Percentiles rank a stretch among this genome's conserved stretches.
Conservation (phyloP, 2,888 invertebrate species). For the Beris morrisii region DNA sequence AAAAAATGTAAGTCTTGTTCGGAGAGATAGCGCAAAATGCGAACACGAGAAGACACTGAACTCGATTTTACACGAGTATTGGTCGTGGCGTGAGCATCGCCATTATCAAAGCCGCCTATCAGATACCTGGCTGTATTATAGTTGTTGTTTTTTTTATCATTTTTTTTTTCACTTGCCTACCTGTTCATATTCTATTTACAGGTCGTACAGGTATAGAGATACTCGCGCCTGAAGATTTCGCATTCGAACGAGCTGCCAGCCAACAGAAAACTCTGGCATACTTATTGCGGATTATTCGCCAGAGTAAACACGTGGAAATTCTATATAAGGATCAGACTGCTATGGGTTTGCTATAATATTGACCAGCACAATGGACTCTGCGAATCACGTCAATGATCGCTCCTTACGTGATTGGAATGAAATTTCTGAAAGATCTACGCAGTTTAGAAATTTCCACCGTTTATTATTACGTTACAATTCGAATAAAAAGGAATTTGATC, state of each 20-base stretch:
- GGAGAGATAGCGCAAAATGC: constrained; percentile 24
- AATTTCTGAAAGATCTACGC: constrained; percentile 1
- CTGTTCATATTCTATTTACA: constrained; percentile 7
- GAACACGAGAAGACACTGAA: constrained; percentile 26
- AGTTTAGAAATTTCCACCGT: not conserved
- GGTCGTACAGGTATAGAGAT: constrained; percentile 15
- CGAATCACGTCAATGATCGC: constrained; percentile 16
- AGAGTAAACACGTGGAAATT: constrained; percentile 26
- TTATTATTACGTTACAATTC: not conserved
- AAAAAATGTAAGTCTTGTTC: not conserved
- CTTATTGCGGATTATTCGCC: not conserved
- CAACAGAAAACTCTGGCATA: too few relatives aligned
- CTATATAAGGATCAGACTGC: not conserved
- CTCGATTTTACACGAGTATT: constrained; percentile 13
- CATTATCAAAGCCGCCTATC: not conserved
- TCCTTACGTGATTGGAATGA: constrained; percentile 27
- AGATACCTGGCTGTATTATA: constrained; percentile 4
- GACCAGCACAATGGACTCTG: constrained; percentile 12
- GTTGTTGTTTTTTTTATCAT: not conserved
- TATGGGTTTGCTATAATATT: not conserved
- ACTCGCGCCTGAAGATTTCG: too few relatives aligned
- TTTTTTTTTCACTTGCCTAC: not conserved
- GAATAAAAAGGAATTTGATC: constrained; percentile 11
- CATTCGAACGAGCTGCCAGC: too few relatives aligned
- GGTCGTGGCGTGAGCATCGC: constrained; percentile 19